Conservation (phyloP, 2,113 vertebrate genomes). For the rabbit (Oryctolagus cuniculus) region DNA sequence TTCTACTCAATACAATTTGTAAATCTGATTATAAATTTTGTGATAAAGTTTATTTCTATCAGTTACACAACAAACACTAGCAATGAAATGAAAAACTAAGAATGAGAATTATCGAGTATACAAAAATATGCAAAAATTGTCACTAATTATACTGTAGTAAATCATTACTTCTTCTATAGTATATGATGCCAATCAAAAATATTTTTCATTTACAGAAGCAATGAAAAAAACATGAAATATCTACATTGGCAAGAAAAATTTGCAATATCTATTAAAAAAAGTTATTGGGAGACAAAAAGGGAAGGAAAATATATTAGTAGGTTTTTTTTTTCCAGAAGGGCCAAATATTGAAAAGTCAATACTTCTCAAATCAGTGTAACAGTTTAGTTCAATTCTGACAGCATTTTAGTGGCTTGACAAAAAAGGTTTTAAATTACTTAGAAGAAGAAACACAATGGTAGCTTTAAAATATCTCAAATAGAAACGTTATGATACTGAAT, state of each 20-base stretch:
- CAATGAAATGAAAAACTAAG: not conserved
- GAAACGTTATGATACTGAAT: not conserved
- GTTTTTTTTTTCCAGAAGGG: not conserved
- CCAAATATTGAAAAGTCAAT: slow-evolving; percentile 13
- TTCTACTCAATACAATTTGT: not conserved
- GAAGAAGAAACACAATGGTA: not conserved
- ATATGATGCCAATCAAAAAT: not conserved
- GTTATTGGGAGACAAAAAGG: not conserved
- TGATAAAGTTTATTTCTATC: slow-evolving; percentile 1
- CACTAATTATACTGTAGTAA: not conserved
- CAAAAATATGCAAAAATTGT: not conserved
- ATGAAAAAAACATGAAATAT: not conserved
- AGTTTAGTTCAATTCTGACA: not conserved
- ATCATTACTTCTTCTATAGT: slow-evolving; percentile 1
- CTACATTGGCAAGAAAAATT: not conserved
- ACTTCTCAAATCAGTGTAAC: not conserved
- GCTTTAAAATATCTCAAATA: not conserved
- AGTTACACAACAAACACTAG: not conserved
- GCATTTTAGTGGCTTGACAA: not conserved
- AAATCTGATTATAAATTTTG: not conserved
- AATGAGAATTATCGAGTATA: not conserved
- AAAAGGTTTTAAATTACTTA: not conserved
- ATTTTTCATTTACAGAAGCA: not conserved
- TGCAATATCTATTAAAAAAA: not conserved
- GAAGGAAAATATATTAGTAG: not conserved